Percentiles rank a stretch among this genome's conserved stretches.
Evolutionary conservation across 2,113 vertebrate genomes (phyloP).

Genomic region (Riparia riparia): DNA sequence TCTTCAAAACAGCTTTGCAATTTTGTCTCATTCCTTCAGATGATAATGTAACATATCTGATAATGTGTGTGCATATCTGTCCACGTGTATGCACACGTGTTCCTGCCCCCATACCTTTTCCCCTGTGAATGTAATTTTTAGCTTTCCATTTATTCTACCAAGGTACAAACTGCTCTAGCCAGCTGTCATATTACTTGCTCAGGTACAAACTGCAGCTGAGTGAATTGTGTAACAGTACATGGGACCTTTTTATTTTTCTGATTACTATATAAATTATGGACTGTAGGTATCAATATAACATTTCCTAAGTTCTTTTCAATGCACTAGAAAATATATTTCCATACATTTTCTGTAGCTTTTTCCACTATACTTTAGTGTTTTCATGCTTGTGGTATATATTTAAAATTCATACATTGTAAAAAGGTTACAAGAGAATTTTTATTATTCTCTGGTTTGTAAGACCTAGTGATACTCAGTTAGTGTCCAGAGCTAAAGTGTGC

Average conservation of each 20-base stretch:
- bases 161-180: not conserved
- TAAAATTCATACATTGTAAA: not conserved
- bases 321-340: not conserved
- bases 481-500: not conserved
- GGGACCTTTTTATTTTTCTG: not conserved
- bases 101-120: not conserved
- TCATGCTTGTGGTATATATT: not conserved
- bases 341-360: not conserved
- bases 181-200: not conserved
- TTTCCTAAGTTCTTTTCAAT: not conserved
- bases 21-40: not conserved
- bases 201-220: not conserved
- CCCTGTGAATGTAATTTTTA: not conserved
- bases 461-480: not conserved
- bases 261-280: not conserved
- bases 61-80: fast-evolving
- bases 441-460: not conserved
- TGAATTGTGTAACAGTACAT: not conserved
- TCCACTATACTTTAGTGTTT: not conserved
- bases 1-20: not conserved
- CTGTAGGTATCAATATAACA: not conserved
- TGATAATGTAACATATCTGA: not conserved
- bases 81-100: fast-evolving
- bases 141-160: not conserved
- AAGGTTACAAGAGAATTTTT: not conserved